These are phyloP conservation scores for Opisthograptis luteolata DNA, from an alignment of 2,888 invertebrate genomes.

Conservation along the genomic window DNA sequence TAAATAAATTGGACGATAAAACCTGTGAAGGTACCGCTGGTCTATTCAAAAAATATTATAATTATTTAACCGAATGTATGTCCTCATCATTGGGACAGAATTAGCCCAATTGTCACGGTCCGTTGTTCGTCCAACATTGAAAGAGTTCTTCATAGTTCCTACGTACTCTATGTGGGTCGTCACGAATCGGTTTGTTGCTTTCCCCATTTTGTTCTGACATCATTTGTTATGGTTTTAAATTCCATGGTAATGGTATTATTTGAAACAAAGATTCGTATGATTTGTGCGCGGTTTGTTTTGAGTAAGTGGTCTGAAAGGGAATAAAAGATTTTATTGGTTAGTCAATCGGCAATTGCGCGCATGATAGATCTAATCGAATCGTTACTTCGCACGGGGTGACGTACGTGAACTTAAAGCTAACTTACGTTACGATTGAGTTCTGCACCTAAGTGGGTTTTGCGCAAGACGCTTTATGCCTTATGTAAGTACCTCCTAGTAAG, in stretches of 20 bases:
- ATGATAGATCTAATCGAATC: slow-evolving; percentile 53
- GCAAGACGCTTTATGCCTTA: slow-evolving; percentile 68
- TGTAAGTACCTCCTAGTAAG: too few relatives aligned
- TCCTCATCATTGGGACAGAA: slow-evolving; percentile 45
- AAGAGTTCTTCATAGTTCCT: slow-evolving; percentile 61
- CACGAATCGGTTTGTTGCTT: slow-evolving; percentile 67
- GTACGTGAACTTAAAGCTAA: slow-evolving; percentile 73
- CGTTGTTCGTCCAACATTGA: slow-evolving; percentile 57
- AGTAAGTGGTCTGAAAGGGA: slow-evolving; percentile 24
- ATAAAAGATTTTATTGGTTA: slow-evolving; percentile 41
- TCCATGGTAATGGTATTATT: slow-evolving; percentile 25
- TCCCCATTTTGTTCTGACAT: slow-evolving; percentile 51
- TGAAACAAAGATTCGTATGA: slow-evolving; percentile 26
- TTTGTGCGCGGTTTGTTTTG: slow-evolving; percentile 23
- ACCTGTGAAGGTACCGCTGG: slow-evolving; percentile 8
- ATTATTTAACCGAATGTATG: slow-evolving; percentile 24
- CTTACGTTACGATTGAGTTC: slow-evolving; percentile 64
- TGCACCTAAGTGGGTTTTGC: slow-evolving; percentile 73
- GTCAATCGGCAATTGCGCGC: slow-evolving; percentile 47
- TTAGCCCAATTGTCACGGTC: slow-evolving; percentile 54
- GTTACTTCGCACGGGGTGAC: slow-evolving; percentile 61
- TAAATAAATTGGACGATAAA: slow-evolving; percentile 22
- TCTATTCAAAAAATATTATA: slow-evolving; percentile 12
- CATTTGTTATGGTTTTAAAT: slow-evolving; percentile 37
- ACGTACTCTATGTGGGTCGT: slow-evolving; percentile 61